Conservation (phyloP, 2,888 invertebrate species). For the Coelopa pilipes region DNA sequence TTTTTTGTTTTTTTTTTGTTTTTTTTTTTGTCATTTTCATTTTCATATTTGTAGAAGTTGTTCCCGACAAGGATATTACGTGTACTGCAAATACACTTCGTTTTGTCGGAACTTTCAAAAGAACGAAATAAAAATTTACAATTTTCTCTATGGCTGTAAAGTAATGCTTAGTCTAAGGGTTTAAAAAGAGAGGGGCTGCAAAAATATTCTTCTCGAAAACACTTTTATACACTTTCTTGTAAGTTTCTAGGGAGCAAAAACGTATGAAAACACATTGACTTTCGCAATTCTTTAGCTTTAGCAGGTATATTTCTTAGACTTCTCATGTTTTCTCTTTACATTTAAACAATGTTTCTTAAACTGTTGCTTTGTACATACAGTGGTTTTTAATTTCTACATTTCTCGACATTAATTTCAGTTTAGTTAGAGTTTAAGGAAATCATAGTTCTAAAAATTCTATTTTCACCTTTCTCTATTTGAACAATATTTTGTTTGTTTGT, state of each 20-base stretch:
- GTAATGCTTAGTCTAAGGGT: too few species aligned
- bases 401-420: slow-evolving; percentile 21
- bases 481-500: slow-evolving; percentile 23
- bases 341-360: slow-evolving; percentile 17
- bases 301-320: slow-evolving; percentile 26
- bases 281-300: slow-evolving; percentile 28
- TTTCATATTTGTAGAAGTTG: not conserved
- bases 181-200: too few species aligned
- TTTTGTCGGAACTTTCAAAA: not conserved
- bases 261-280: not conserved
- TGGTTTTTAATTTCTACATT: slow-evolving; percentile 19
- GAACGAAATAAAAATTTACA: too few species aligned
- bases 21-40: slow-evolving; percentile 17
- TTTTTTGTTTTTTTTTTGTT: slow-evolving; percentile 27
- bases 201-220: too few species aligned
- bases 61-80: not conserved
- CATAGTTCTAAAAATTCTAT: slow-evolving; percentile 6
- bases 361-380: slow-evolving; percentile 24
- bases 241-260: too few species aligned
- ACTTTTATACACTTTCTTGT: too few species aligned
- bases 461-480: slow-evolving; percentile 28
- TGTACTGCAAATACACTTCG: not conserved
- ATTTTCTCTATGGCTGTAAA: too few species aligned
- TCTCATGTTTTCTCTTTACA: slow-evolving; percentile 37
- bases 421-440: slow-evolving; percentile 3